Percentiles rank a stretch among this genome's conserved stretches.
These are phyloP conservation scores for Lamellibrachia satsuma DNA, from an alignment of 2,888 invertebrate genomes.

Conservation along the genomic window DNA sequence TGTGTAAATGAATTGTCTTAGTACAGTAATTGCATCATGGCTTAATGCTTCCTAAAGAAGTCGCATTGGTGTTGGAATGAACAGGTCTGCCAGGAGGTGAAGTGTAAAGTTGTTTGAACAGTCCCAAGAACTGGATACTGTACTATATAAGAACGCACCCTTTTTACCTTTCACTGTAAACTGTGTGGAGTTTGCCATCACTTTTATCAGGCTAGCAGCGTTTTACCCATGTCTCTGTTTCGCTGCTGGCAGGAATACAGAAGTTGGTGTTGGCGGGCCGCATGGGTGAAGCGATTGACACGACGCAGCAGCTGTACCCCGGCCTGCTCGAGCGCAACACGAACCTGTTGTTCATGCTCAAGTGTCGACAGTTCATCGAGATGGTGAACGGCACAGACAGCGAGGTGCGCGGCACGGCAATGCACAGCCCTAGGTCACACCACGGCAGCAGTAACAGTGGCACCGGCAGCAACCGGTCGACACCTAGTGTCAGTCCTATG, in stretches of 20 bases:
- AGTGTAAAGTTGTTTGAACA: too few species aligned
- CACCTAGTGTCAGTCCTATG: conserved; percentile 62
- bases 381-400: conserved; percentile 77
- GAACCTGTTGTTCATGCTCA: conserved; percentile 92
- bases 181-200: too few species aligned
- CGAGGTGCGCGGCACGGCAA: conserved; percentile 71
- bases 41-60: too few species aligned
- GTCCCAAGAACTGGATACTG: too few species aligned
- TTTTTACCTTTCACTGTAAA: too few species aligned
- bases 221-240: too few species aligned
- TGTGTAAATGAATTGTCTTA: too few species aligned
- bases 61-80: too few species aligned
- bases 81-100: too few species aligned
- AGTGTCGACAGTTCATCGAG: conserved; percentile 98
- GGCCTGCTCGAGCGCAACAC: conserved; percentile 90
- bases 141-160: too few species aligned
- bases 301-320: conserved; percentile 88
- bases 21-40: too few species aligned
- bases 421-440: conserved; percentile 60
- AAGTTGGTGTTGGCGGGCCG: conserved; percentile 90
- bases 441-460: conserved; percentile 53
- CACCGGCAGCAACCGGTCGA: conserved; percentile 51
- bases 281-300: conserved; percentile 94
- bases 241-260: conserved; percentile 79
- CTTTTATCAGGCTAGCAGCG: too few species aligned